phyloP scores from a whole-genome alignment of 2,113 vertebrate genomes.

The Hepsetus odoe region DNA sequence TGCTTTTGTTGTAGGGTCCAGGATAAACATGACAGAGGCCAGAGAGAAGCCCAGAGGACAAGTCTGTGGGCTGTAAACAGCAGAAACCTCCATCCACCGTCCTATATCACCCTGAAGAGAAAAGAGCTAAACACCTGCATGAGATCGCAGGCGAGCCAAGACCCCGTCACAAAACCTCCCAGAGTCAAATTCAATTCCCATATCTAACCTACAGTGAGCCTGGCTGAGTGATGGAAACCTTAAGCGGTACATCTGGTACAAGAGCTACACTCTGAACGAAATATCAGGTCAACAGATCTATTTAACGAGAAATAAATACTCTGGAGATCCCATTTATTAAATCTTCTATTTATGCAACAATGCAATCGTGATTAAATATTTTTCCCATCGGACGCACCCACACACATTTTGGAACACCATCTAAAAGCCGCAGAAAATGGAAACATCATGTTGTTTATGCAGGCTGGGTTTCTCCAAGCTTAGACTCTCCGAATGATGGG shows the following conservation, averaged over 20 bases:
- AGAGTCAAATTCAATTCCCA: slow-evolving; percentile 12
- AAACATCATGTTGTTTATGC: slow-evolving; percentile 37
- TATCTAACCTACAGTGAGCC: background rate
- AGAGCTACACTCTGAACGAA: slow-evolving; percentile 12
- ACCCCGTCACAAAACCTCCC: background rate
- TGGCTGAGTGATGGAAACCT: background rate
- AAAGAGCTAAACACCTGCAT: slow-evolving; percentile 27
- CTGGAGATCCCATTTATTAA: slow-evolving; percentile 26
- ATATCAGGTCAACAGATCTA: slow-evolving; percentile 37
- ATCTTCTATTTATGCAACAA: slow-evolving; percentile 41
- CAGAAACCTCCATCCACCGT: background rate
- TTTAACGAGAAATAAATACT: slow-evolving; percentile 30
- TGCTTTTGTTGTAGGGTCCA: slow-evolving; percentile 62
- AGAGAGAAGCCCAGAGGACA: background rate
- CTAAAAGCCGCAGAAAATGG: slow-evolving; percentile 27
- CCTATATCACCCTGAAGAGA: background rate
- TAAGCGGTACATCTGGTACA: background rate
- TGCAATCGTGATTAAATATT: slow-evolving; percentile 39
- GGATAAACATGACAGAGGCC: slow-evolving; percentile 53
- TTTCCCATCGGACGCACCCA: slow-evolving; percentile 17
- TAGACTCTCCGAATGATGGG: slow-evolving; percentile 4
- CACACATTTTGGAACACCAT: slow-evolving; percentile 35
- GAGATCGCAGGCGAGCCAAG: background rate
- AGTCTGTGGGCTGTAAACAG: background rate
- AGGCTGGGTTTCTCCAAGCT: background rate